Evolutionary conservation across 1,140 invertebrate species (phyloP).

Genomic region (Psix sp.): DNA sequence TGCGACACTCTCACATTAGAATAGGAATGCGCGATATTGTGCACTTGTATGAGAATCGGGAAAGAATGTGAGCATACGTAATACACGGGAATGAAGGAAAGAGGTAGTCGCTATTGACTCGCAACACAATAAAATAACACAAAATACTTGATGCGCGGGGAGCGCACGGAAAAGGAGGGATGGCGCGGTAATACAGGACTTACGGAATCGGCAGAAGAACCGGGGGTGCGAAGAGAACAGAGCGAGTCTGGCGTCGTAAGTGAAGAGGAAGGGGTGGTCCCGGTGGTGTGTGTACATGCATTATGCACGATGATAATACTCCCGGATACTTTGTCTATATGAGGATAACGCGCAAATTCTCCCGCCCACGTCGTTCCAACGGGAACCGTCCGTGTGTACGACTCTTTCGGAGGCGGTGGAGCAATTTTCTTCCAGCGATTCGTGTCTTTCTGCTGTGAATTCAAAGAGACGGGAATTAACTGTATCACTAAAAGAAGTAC

Average conservation of each 20-base stretch:
- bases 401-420: constrained; percentile 61
- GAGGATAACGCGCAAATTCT: constrained; percentile 75
- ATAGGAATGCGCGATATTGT: constrained; percentile 62
- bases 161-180: constrained; percentile 45
- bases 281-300: constrained; percentile 70
- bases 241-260: constrained; percentile 44
- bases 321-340: constrained; percentile 76
- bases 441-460: constrained; percentile 53
- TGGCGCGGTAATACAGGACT: constrained; percentile 49
- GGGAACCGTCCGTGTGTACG: constrained; percentile 60
- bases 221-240: constrained; percentile 38
- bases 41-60: constrained; percentile 56
- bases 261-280: constrained; percentile 51
- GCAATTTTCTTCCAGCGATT: constrained; percentile 62
- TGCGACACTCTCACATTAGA: constrained; percentile 59
- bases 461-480: constrained; percentile 60
- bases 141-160: constrained; percentile 70
- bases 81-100: constrained; percentile 61
- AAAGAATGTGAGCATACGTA: constrained; percentile 69
- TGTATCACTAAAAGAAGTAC: constrained; percentile 56
- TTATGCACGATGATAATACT: constrained; percentile 78
- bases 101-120: constrained; percentile 74
- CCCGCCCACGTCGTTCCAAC: constrained; percentile 52
- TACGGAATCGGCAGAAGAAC: constrained; percentile 61
- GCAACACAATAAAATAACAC: constrained; percentile 76